Evolutionary conservation across 1,140 invertebrate genomes (phyloP), one percentile per base, ranked within the genome.

Genomic region (Pemphigus obesinymphae): DNA sequence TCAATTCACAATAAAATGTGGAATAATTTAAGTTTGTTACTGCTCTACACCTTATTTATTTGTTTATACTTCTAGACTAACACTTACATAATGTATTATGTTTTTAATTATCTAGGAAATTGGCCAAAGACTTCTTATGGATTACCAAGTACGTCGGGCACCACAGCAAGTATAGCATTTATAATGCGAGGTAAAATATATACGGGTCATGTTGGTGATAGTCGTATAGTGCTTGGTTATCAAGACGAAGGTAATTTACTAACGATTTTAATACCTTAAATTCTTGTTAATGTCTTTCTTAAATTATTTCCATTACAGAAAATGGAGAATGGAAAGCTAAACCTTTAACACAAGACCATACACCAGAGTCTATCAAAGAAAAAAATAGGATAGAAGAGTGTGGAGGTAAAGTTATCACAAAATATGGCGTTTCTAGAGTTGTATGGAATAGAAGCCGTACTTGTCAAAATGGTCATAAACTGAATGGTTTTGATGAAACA

Each of bases 171-270:
- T 85, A 91, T 99, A 82, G 96, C 95, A 2, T 98, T 99, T 87
- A 96, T 99, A 85, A 90, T 96, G 83, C 91, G 94, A 84, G 94
- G 95, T n/a, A 99, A 99, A 88, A 93, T 99, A 82, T 99, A 98
- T 86, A 94, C 97, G 76, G 97, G 97, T 23, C 97, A 99, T 90
- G 97, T 98, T 43, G 97, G 97, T 26, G 97, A 99, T 88, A 98
- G 96, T 0, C 95, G 92, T 20, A 96, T 99, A 85, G 93, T 97
- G 29, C 88, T 99, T 58, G 97, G 96, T 34, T 92, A 92, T 86
- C 92, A 94, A 86, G 90, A 91, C 83, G 90, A 91, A 75, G 89
- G 84, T 85, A 83, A 50, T 29, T 26, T 34, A 75, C 5, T 82
- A 20, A 13, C 40, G 15, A 4, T 58, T 70, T 55, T n/a, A n/a